phyloP scores from a whole-genome alignment of 2,797 vertebrate genomes.

The Enteromius paludinosus region DNA sequence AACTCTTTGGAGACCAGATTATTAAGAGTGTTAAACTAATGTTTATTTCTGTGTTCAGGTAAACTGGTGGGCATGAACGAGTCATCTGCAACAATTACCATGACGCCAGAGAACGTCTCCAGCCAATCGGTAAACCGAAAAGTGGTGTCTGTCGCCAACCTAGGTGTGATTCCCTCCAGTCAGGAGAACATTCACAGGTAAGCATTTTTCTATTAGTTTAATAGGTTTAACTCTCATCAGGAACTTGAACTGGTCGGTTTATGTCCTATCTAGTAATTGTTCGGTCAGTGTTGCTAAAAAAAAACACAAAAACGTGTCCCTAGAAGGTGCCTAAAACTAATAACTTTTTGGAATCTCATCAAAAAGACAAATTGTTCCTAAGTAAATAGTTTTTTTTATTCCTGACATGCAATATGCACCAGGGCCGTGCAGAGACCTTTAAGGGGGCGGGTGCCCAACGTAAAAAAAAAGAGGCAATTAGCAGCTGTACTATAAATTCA shows the following conservation, averaged over 20 bases:
- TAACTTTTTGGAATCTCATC: conserved; percentile 73
- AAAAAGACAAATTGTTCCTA: conserved; percentile 78
- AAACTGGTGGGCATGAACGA: conserved; percentile 96
- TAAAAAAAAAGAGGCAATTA: too few relatives aligned
- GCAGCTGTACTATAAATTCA: too few relatives aligned
- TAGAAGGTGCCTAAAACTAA: background rate
- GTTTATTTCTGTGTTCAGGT: conserved; percentile 72
- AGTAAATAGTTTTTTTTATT: conserved; percentile 46
- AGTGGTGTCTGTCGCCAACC: conserved; percentile 86
- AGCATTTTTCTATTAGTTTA: conserved; percentile 21
- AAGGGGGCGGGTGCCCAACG: too few relatives aligned
- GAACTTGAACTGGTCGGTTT: background rate
- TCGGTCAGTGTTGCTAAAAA: background rate
- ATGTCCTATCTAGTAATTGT: background rate
- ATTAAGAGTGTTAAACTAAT: background rate
- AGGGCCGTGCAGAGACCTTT: too few relatives aligned
- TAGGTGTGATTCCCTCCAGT: conserved; percentile 86
- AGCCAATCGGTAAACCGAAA: conserved; percentile 80
- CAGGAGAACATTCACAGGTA: conserved; percentile 86
- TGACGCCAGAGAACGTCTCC: conserved; percentile 81
- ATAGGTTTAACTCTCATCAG: background rate
- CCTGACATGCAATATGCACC: background rate
- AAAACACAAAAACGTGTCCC: background rate
- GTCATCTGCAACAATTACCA: conserved; percentile 80
- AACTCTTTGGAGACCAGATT: background rate